Conservation (phyloP, 2,888 invertebrate species). For the Metopia argyrocephala region DNA sequence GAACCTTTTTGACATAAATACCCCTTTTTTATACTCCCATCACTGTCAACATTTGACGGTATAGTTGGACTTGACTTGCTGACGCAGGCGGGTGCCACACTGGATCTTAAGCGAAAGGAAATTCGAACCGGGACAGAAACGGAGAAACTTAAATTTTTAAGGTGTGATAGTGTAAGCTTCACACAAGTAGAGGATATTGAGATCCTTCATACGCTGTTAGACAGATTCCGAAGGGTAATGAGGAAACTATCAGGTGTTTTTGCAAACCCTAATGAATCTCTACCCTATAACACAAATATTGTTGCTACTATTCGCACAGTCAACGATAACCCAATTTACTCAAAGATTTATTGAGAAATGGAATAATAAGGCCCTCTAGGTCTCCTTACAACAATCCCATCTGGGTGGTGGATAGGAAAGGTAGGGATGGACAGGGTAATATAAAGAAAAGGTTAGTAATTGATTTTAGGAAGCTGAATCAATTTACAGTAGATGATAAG, state of each 20-base stretch:
- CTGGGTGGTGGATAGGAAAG: slow-evolving; percentile 50
- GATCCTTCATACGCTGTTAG: not conserved
- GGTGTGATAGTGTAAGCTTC: slow-evolving; percentile 59
- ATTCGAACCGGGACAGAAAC: slow-evolving; percentile 41
- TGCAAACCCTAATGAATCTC: slow-evolving; percentile 24
- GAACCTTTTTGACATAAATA: slow-evolving; percentile 51
- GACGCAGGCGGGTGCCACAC: slow-evolving; percentile 53
- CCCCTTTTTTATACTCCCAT: slow-evolving; percentile 56
- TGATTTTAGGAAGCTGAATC: slow-evolving; percentile 45
- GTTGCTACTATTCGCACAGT: slow-evolving; percentile 37
- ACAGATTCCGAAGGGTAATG: not conserved
- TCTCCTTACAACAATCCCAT: slow-evolving; percentile 41
- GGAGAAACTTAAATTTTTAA: slow-evolving; percentile 55
- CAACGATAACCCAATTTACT: slow-evolving; percentile 30
- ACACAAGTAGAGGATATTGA: slow-evolving; percentile 51
- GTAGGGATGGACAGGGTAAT: slow-evolving; percentile 35
- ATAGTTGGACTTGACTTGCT: slow-evolving; percentile 63
- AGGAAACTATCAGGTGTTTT: slow-evolving; percentile 19
- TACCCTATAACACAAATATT: slow-evolving; percentile 34
- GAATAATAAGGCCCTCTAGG: slow-evolving; percentile 37
- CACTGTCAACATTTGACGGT: slow-evolving; percentile 59
- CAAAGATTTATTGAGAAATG: slow-evolving; percentile 23
- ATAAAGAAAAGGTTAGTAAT: slow-evolving; percentile 38
- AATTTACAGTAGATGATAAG: slow-evolving; percentile 35
- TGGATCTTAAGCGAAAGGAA: slow-evolving; percentile 52